A percentile compares a stretch with the other conserved stretches of the same genome.
phyloP scores from a whole-genome alignment of 2,797 vertebrate genomes.

The Hybognathus amarus region DNA sequence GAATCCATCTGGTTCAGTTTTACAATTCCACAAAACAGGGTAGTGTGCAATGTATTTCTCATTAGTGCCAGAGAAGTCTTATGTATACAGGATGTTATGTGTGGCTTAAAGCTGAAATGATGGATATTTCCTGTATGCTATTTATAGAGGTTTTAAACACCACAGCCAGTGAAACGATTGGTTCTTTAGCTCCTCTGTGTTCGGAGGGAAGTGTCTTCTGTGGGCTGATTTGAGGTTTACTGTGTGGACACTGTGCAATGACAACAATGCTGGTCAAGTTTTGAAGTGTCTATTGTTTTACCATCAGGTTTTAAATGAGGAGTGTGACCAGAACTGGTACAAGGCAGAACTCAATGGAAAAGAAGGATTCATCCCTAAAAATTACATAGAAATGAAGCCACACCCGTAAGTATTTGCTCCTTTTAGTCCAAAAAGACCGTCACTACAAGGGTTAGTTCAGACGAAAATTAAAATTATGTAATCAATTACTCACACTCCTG shows the following conservation, averaged over 20 bases:
- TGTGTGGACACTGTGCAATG: not conserved
- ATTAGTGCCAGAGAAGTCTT: slow-evolving; percentile 19
- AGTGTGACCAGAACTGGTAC: slow-evolving; percentile 88
- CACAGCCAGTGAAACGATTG: slow-evolving; percentile 3
- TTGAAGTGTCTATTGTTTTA: slow-evolving; percentile 38
- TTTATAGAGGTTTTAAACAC: slow-evolving; percentile 44
- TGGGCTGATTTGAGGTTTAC: not conserved
- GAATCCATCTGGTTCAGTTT: slow-evolving; percentile 32
- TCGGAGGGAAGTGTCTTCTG: not conserved
- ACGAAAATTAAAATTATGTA: not conserved
- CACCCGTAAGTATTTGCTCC: slow-evolving; percentile 79
- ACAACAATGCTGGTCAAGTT: not conserved
- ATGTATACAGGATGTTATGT: slow-evolving; percentile 53
- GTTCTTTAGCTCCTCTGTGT: not conserved
- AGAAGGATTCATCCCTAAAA: slow-evolving; percentile 87
- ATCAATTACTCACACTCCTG: not conserved
- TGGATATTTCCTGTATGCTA: slow-evolving; percentile 49
- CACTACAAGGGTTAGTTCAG: not conserved
- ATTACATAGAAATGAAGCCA: slow-evolving; percentile 86
- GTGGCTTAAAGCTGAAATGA: slow-evolving; percentile 42
- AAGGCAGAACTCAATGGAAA: slow-evolving; percentile 86
- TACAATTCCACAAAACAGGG: not conserved
- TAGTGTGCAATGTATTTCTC: slow-evolving; percentile 9
- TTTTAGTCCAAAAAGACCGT: not conserved
- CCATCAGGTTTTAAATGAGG: slow-evolving; percentile 83